These are phyloP conservation scores for Bembecia ichneumoniformis DNA, from an alignment of 2,888 invertebrate genomes.

Conservation along the genomic window DNA sequence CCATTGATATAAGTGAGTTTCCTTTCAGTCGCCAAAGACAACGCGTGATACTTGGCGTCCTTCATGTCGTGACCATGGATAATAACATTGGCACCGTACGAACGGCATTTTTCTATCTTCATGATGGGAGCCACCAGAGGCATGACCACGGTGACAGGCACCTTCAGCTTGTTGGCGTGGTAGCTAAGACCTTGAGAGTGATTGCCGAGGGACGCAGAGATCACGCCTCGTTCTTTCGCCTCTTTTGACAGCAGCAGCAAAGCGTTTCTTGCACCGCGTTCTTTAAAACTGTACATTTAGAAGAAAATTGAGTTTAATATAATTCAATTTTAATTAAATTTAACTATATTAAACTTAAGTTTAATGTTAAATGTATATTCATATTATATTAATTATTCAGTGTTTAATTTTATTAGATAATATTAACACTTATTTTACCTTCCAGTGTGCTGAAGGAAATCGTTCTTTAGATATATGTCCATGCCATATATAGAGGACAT, in stretches of 20 bases:
- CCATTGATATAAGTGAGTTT: conserved; percentile 90
- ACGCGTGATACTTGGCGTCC: conserved; percentile 86
- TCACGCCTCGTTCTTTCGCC: conserved; percentile 83
- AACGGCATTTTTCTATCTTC: conserved; percentile 92
- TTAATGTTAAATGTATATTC: no score
- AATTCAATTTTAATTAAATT: not conserved
- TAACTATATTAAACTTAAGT: no score
- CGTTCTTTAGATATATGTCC: conserved; percentile 94
- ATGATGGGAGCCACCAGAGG: conserved; percentile 94
- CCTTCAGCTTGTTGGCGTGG: conserved; percentile 79
- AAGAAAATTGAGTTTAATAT: no score
- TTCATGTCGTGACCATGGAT: conserved; percentile 86
- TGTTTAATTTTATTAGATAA: not conserved
- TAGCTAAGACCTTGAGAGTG: conserved; percentile 89
- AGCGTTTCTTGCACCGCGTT: conserved; percentile 92
- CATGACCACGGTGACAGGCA: conserved; percentile 93
- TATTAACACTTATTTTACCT: conserved; percentile 71
- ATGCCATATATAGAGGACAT: conserved; percentile 84
- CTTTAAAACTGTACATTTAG: conserved; percentile 82
- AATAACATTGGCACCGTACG: conserved; percentile 88
- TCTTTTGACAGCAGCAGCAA: conserved; percentile 81
- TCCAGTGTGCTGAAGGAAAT: conserved; percentile 95
- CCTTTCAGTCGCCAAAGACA: conserved; percentile 79
- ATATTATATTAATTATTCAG: no score
- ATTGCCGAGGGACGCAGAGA: conserved; percentile 94